phyloP scores from a whole-genome alignment of 2,888 invertebrate genomes.

The Agonopterix arenella region DNA sequence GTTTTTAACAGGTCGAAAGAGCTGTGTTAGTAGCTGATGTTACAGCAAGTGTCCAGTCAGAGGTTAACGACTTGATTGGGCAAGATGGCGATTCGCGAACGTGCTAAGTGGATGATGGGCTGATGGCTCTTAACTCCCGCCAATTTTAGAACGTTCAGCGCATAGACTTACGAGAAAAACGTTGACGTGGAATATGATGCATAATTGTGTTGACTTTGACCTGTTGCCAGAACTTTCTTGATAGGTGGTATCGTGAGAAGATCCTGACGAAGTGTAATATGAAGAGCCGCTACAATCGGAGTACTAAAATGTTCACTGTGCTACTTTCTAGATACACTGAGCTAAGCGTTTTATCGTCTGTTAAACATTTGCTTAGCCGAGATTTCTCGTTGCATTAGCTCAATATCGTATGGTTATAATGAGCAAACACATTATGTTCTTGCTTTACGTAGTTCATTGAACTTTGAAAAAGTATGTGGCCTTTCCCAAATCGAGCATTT shows the following conservation, averaged over 20 bases:
- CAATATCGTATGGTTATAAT: slow-evolving; percentile 12
- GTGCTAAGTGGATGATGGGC: slow-evolving; percentile 69
- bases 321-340: slow-evolving; percentile 40
- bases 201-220: slow-evolving; percentile 11
- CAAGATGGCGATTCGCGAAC: slow-evolving; percentile 62
- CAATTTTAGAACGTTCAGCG: slow-evolving; percentile 27
- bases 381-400: slow-evolving; percentile 40
- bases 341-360: slow-evolving; percentile 47
- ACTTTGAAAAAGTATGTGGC: slow-evolving; percentile 5
- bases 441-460: slow-evolving; percentile 22
- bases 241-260: slow-evolving; percentile 25
- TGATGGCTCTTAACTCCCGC: slow-evolving; percentile 27
- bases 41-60: slow-evolving; percentile 28
- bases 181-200: slow-evolving; percentile 4
- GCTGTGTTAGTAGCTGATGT: no score
- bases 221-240: slow-evolving; percentile 6
- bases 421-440: slow-evolving; percentile 21
- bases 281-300: slow-evolving; percentile 24
- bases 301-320: slow-evolving; percentile 33
- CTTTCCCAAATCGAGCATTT: slow-evolving; percentile 7
- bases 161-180: slow-evolving; percentile 8
- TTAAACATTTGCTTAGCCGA: slow-evolving; percentile 60
- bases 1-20: slow-evolving; percentile 2
- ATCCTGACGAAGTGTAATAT: slow-evolving; percentile 22
- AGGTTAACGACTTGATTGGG: slow-evolving; percentile 70